phyloP scores from a whole-genome alignment of 2,797 vertebrate genomes.

The Tadarida brasiliensis region DNA sequence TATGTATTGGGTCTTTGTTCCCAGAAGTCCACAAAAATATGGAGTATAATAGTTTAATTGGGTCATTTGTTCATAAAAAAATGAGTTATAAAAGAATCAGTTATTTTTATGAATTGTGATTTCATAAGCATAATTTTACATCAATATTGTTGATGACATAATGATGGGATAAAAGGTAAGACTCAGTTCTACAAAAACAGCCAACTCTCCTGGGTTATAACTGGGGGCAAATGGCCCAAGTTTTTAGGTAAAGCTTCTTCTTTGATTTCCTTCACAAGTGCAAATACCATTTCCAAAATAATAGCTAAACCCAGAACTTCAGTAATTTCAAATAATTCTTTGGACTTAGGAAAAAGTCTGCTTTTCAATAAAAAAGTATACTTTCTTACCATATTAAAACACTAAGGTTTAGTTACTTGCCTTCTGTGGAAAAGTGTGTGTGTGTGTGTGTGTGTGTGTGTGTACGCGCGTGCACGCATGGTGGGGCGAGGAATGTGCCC shows the following conservation, averaged over 20 bases:
- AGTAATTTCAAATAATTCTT: conserved; percentile 16
- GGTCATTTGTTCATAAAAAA: background rate
- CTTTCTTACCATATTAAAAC: background rate
- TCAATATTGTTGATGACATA: background rate
- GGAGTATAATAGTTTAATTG: background rate
- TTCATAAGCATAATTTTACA: conserved; percentile 20
- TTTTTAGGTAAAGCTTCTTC: background rate
- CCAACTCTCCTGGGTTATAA: background rate
- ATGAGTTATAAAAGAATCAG: background rate
- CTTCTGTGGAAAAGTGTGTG: background rate
- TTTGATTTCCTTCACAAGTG: conserved; percentile 39
- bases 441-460: background rate
- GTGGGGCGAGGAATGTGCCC: background rate
- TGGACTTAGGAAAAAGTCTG: background rate
- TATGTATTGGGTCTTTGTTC: conserved; percentile 5
- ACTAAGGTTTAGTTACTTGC: background rate
- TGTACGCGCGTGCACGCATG: no score
- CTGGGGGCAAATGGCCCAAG: background rate
- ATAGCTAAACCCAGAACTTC: background rate
- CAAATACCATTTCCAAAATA: conserved; percentile 25
- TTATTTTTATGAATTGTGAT: conserved; percentile 29
- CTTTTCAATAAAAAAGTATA: conserved; percentile 7
- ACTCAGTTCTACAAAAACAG: background rate
- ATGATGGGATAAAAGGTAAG: background rate
- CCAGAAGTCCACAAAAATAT: background rate